Conservation (phyloP, 2,888 invertebrate genomes). For the Drosophila rellima region DNA sequence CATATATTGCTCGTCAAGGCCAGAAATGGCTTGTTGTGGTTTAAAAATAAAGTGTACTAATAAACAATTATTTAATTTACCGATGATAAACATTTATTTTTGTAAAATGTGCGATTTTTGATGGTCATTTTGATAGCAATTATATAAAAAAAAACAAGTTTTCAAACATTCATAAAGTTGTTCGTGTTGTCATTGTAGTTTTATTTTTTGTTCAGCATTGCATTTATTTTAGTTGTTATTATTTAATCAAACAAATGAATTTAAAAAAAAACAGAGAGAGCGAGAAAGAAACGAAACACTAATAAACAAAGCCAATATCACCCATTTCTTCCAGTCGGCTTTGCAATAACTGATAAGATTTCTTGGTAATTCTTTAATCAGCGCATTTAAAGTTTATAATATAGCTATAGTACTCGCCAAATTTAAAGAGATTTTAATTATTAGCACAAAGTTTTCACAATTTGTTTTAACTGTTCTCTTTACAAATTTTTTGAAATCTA, state of each 20-base stretch:
- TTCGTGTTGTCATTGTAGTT: slow-evolving; percentile 14
- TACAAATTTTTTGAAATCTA: not conserved
- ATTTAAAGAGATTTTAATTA: not conserved
- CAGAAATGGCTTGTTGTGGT: slow-evolving; percentile 30
- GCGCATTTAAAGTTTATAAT: not conserved
- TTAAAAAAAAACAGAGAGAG: not conserved
- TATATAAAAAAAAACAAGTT: slow-evolving; percentile 22
- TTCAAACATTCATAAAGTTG: not conserved
- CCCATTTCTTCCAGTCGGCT: not conserved
- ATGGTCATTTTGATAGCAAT: slow-evolving; percentile 21
- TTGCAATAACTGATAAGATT: slow-evolving; percentile 15
- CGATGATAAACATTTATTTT: slow-evolving; percentile 15
- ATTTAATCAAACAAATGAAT: slow-evolving; percentile 2
- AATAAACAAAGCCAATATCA: not conserved
- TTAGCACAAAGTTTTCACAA: not conserved
- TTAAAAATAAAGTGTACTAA: slow-evolving; percentile 38
- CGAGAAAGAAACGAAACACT: not conserved
- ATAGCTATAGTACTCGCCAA: not conserved
- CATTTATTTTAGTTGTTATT: not conserved
- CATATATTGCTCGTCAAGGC: slow-evolving; percentile 46
- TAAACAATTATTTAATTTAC: slow-evolving; percentile 14
- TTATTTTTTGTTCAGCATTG: slow-evolving; percentile 16
- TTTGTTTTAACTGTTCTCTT: not conserved
- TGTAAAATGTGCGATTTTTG: slow-evolving; percentile 16
- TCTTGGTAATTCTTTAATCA: slow-evolving; percentile 9